A percentile compares a stretch with the other conserved stretches of the same genome.
Evolutionary conservation across 2,113 vertebrate genomes (phyloP).

Genomic region (Gobiocypris rarus): DNA sequence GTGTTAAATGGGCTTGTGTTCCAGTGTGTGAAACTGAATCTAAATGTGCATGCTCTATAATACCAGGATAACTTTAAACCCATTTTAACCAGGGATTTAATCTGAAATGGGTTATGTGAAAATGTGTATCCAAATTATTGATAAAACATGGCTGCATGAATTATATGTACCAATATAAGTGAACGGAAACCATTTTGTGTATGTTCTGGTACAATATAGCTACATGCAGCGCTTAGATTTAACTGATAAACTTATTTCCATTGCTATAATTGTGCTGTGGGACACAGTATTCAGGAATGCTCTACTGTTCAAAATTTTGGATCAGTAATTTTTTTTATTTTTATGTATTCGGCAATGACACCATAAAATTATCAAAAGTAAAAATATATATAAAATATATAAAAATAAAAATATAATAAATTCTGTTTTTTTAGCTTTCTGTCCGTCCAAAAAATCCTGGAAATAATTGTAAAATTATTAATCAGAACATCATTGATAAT

Average conservation of each 20-base stretch:
- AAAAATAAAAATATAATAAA: no score
- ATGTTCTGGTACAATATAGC: neutral
- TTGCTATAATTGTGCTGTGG: neutral
- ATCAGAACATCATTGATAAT: neutral
- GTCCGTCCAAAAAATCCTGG: neutral
- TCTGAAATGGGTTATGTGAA: slow-evolving; percentile 17
- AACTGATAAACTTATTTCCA: neutral
- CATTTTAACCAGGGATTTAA: neutral
- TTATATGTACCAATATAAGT: neutral
- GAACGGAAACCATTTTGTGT: neutral
- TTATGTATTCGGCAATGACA: no score
- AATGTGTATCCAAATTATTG: neutral
- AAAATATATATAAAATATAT: no score
- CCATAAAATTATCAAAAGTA: neutral
- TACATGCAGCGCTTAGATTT: neutral
- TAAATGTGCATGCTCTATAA: neutral
- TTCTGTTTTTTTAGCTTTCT: neutral
- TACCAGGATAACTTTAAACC: slow-evolving; percentile 4
- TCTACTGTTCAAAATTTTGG: neutral
- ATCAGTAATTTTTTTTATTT: neutral
- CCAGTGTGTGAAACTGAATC: neutral
- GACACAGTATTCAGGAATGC: neutral
- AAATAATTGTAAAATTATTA: neutral
- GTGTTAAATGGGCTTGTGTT: neutral
- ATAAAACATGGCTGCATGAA: neutral